These are phyloP conservation scores for Drosophila putrida DNA, from an alignment of 2,888 invertebrate species.

Conservation along the genomic window DNA sequence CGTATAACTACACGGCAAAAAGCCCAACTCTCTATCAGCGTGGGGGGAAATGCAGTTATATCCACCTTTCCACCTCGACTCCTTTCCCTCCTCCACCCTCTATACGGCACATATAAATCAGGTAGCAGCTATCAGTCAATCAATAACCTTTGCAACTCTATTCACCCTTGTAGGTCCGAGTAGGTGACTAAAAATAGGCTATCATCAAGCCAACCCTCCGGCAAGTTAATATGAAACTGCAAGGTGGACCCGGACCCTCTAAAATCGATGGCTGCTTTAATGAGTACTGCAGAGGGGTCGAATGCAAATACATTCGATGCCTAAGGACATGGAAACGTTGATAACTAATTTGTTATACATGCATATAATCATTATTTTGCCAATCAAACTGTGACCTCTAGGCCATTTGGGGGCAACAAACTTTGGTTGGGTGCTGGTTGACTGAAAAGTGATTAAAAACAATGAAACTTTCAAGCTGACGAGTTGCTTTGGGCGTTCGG, in stretches of 20 bases:
- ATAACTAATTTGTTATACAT: slow-evolving; percentile 50
- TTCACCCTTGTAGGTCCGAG: not conserved
- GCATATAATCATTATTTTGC: slow-evolving; percentile 51
- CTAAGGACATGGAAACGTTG: slow-evolving; percentile 15
- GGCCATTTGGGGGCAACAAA: slow-evolving; percentile 17
- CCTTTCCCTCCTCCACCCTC: slow-evolving; percentile 1
- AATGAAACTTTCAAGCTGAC: slow-evolving; percentile 43
- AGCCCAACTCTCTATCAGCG: slow-evolving; percentile 4
- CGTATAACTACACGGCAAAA: not conserved
- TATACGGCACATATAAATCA: slow-evolving; percentile 10
- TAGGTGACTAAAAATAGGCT: slow-evolving; percentile 28
- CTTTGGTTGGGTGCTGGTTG: not conserved
- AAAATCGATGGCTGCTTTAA: slow-evolving; percentile 38
- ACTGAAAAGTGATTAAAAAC: slow-evolving; percentile 75
- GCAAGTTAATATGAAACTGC: slow-evolving; percentile 5
- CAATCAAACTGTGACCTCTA: slow-evolving; percentile 52
- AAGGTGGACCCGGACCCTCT: no score
- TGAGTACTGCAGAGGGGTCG: slow-evolving; percentile 40
- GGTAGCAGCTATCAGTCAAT: slow-evolving; percentile 18
- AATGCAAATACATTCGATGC: slow-evolving; percentile 37
- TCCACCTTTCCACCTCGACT: not conserved
- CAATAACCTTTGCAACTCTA: not conserved
- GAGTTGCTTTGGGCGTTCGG: not conserved
- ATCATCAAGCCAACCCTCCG: not conserved
- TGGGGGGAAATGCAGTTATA: slow-evolving; percentile 4